Percentiles rank a stretch among this genome's conserved stretches.
Evolutionary conservation across 2,888 invertebrate genomes (phyloP).

Genomic region (Noctuana brunneofusca): DNA sequence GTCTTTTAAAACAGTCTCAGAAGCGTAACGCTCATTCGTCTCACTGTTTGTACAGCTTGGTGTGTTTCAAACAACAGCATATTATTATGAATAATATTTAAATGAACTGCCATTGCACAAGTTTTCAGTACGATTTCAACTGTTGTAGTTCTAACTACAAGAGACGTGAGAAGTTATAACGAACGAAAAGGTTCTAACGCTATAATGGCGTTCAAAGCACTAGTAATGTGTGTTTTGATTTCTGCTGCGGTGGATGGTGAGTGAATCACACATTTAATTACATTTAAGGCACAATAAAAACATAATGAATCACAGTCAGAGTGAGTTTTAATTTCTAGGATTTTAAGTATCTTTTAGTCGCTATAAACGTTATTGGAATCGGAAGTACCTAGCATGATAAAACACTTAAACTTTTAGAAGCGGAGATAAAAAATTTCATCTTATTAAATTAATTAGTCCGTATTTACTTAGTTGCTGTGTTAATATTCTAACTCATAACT

Average conservation of each 20-base stretch:
- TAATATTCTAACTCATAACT: too few species aligned
- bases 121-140: slow-evolving; percentile 54
- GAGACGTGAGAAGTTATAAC: slow-evolving; percentile 11
- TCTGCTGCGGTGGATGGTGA: slow-evolving; percentile 53
- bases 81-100: slow-evolving; percentile 55
- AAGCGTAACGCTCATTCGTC: slow-evolving; percentile 53
- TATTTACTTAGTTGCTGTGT: too few species aligned
- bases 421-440: too few species aligned
- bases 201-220: slow-evolving; percentile 54
- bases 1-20: slow-evolving; percentile 42
- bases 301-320: not conserved
- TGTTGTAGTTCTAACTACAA: slow-evolving; percentile 44
- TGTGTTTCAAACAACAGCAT: slow-evolving; percentile 50
- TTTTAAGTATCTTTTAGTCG: too few species aligned
- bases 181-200: slow-evolving; percentile 36
- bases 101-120: slow-evolving; percentile 50
- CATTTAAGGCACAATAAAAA: not conserved
- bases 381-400: too few species aligned
- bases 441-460: too few species aligned
- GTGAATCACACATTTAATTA: slow-evolving; percentile 37
- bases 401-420: too few species aligned
- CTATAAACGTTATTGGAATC: too few species aligned
- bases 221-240: slow-evolving; percentile 47
- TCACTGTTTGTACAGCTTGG: slow-evolving; percentile 67
- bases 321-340: too few species aligned